phyloP scores from a whole-genome alignment of 2,888 invertebrate genomes.

The Andrena marginata region DNA sequence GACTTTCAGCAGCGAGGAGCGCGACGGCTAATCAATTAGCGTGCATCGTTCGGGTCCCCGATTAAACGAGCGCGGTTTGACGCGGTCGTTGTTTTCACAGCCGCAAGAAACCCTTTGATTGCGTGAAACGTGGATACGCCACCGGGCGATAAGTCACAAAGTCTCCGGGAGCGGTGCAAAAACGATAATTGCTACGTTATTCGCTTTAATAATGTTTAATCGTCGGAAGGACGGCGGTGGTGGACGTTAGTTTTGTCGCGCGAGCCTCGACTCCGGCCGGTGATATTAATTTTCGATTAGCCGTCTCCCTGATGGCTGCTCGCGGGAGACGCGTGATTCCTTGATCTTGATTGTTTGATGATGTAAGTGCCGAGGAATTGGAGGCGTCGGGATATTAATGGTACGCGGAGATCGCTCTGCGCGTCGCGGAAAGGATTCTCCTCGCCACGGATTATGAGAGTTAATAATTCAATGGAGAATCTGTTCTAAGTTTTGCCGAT shows the following conservation, averaged over 20 bases:
- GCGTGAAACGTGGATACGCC: constrained; percentile 42
- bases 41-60: constrained; percentile 19
- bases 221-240: constrained; percentile 43
- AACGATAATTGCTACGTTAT: constrained; percentile 70
- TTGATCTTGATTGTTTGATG: not conserved
- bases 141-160: constrained; percentile 32
- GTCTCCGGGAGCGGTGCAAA: constrained; percentile 47
- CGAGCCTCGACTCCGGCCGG: constrained; percentile 10
- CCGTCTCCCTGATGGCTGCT: not conserved
- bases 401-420: not conserved
- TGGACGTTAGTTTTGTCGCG: constrained; percentile 12
- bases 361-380: not conserved
- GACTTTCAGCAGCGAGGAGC: not conserved
- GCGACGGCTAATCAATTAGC: no score
- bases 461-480: no score
- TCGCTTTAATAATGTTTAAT: constrained; percentile 71
- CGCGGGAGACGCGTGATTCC: not conserved
- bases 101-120: constrained; percentile 37
- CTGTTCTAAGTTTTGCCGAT: no score
- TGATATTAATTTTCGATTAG: constrained; percentile 55
- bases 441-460: no score
- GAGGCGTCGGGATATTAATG: constrained; percentile 5
- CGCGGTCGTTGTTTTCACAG: constrained; percentile 31
- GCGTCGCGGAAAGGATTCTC: not conserved
- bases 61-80: constrained; percentile 46